Conservation (phyloP, 2,113 vertebrate genomes). For the Burhinus bistriatus region DNA sequence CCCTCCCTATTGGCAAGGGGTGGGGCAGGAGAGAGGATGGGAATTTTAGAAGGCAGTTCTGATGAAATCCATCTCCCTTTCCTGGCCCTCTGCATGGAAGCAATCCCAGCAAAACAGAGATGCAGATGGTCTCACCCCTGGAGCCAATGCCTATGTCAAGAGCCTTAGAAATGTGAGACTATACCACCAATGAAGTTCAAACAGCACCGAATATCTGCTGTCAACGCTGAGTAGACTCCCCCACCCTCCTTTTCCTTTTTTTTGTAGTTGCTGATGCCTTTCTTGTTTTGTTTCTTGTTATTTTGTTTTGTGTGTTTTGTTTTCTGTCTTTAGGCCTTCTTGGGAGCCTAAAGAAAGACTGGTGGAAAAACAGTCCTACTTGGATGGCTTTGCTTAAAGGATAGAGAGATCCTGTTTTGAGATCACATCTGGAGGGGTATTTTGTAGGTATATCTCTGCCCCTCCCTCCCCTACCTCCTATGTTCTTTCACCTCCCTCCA, state of each 20-base stretch:
- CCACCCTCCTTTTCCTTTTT: not conserved
- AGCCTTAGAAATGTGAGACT: slow-evolving; percentile 46
- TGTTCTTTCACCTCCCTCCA: not conserved
- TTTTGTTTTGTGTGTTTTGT: not conserved
- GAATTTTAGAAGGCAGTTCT: not conserved
- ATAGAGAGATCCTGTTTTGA: not conserved
- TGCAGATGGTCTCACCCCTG: slow-evolving; percentile 39
- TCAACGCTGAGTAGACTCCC: not conserved
- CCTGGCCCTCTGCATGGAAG: slow-evolving; percentile 23
- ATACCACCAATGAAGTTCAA: slow-evolving; percentile 49
- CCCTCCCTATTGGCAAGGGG: not conserved
- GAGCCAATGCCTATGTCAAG: slow-evolving; percentile 21
- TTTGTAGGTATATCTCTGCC: not conserved
- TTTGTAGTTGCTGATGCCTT: not conserved
- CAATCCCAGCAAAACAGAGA: slow-evolving; percentile 8
- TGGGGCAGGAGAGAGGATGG: not conserved
- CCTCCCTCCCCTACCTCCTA: not conserved
- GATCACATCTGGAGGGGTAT: not conserved
- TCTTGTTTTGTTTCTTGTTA: not conserved
- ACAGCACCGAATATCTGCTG: not conserved
- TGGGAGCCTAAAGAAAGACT: not conserved
- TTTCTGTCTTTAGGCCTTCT: not conserved
- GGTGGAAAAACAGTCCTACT: not conserved
- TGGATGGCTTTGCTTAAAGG: not conserved
- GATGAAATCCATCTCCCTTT: not conserved